Base-by-base conservation (phyloP, 2,113 vertebrate genomes). In the Dasyornis broadbenti region DNA sequence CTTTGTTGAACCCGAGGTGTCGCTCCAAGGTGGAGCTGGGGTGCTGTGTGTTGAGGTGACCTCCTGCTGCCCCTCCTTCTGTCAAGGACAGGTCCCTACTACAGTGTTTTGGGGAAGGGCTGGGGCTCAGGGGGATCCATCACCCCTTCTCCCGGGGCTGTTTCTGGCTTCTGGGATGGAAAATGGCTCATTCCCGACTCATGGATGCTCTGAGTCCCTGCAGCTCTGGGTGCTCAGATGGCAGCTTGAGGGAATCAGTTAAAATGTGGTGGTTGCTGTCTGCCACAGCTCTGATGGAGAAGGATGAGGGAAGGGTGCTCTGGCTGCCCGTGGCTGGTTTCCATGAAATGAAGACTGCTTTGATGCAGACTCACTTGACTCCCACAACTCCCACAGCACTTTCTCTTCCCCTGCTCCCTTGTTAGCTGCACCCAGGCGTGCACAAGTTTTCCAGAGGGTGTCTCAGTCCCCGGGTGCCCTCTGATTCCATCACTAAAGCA, bases 401-500 rank as follows among this genome's bases (percentile, higher is more conserved):
- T 78, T 50, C 13, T 59, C 7, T 35, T 54, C 22, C 39, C 26
- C 31, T 83, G 22, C 53, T 86, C 33, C 52, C 33, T 20, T 4
- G 0, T 50, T 70, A 15, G 3, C 71, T 64, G 63, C 31, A 44
- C 60, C 33, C 50, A 64, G 52, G 47, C 1, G 0, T 11, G 30
- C 77, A 47, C 3, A 8, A 24, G 23, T 35, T 59, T 79, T 56
- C 66, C n/a, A 4, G 15, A 52, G 68, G 54, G 26, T 33, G 2
- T 35, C 37, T 84, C 42, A 17, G 65, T 60, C 45, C 33, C 4
- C 0, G 1, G 37, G 10, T 82, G 35, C 70, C 45, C 49, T 81
- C 50, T 52, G 76, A 63, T 49, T 39, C 75, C 0, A 0, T 69
- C 24, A 50, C 1, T 3, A 23, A 30, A 7, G 6, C 0, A 1